Conservation (phyloP, 1,140 invertebrate genomes). For the Brachionus manjavacas region DNA sequence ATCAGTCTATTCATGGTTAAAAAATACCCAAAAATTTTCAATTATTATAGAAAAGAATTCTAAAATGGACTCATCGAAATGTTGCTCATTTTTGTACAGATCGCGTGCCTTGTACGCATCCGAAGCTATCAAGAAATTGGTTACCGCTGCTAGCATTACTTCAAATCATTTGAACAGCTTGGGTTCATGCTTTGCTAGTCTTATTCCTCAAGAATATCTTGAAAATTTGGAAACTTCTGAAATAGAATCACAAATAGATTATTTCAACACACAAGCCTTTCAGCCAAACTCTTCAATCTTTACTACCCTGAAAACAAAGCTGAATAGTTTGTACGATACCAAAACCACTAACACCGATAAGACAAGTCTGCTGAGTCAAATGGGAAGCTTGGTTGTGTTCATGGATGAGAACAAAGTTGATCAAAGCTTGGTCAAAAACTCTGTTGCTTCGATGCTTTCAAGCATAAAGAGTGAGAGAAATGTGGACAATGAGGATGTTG, state of each 20-base stretch:
- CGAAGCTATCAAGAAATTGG: slow-evolving; percentile 13
- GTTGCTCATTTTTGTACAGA: slow-evolving; percentile 19
- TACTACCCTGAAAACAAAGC: not conserved
- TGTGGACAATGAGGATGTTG: not conserved
- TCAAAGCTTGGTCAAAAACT: not conserved
- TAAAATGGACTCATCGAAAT: not conserved
- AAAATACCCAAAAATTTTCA: not conserved
- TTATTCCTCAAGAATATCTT: not conserved
- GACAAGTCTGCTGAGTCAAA: not conserved
- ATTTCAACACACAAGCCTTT: not conserved
- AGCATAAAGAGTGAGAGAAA: not conserved
- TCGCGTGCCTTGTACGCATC: not conserved
- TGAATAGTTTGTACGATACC: not conserved
- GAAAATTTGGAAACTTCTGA: not conserved
- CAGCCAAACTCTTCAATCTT: not conserved
- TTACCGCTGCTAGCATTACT: not conserved
- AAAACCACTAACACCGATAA: not conserved
- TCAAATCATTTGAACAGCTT: not conserved
- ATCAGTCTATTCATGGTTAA: not conserved
- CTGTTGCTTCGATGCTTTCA: not conserved
- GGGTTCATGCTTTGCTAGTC: slow-evolving; percentile 8
- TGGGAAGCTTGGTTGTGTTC: not conserved
- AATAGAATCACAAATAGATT: not conserved
- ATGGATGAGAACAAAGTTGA: not conserved
- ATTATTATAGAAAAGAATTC: not conserved